These are phyloP conservation scores for Neoniphon sammara DNA, from an alignment of 2,797 vertebrate species.

Conservation along the genomic window DNA sequence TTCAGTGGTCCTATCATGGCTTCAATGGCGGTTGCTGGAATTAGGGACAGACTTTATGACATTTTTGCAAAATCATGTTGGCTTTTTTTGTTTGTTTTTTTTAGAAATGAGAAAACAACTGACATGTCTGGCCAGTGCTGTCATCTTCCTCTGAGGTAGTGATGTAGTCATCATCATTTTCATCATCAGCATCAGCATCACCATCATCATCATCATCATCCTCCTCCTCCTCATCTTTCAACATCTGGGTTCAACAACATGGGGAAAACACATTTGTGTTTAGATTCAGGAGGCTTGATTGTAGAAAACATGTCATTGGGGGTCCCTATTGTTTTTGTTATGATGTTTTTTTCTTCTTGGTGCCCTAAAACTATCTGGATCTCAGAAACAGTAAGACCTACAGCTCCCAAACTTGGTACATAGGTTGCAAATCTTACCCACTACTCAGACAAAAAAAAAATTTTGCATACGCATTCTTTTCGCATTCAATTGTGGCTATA, in stretches of 20 bases:
- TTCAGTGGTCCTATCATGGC: conserved; percentile 58
- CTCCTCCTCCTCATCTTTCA: conserved; percentile 19
- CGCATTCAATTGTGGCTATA: too few relatives aligned
- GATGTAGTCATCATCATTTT: too few relatives aligned
- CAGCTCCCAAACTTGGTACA: too few relatives aligned
- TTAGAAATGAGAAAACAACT: background rate
- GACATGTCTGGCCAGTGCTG: conserved; percentile 3
- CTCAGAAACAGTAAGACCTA: too few relatives aligned
- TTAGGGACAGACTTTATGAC: background rate
- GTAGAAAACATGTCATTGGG: too few relatives aligned
- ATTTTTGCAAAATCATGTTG: background rate
- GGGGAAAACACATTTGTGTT: background rate
- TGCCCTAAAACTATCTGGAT: too few relatives aligned
- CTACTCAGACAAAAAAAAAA: too few relatives aligned
- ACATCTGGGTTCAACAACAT: background rate
- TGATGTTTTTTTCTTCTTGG: too few relatives aligned
- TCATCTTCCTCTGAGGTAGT: conserved; percentile 29
- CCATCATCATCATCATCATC: background rate
- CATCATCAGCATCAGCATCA: too few relatives aligned
- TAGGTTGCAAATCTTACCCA: too few relatives aligned
- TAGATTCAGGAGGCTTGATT: background rate
- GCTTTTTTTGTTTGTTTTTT: background rate
- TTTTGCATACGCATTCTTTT: too few relatives aligned
- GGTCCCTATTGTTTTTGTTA: too few relatives aligned
- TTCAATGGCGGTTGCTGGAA: conserved; percentile 38